Base-by-base conservation (phyloP, 2,888 invertebrate genomes). In the Eupeodes latifasciatus region DNA sequence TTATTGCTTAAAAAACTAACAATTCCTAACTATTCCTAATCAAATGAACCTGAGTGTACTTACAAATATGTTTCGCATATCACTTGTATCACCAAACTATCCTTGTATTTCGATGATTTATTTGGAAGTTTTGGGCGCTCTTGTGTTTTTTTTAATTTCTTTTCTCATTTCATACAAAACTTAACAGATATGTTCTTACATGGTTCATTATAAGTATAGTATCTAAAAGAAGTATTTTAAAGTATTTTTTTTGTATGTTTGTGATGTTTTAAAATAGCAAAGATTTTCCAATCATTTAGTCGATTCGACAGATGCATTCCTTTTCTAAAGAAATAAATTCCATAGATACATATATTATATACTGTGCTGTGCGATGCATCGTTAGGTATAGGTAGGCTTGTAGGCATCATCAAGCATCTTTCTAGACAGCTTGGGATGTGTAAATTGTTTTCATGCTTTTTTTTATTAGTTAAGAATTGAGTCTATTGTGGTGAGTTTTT, bases 291-390 rank as follows among this genome's bases (percentile, higher is more conserved):
- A 74, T 72, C 78, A 82, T 75, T 78, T 78, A 75, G 57, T 75
- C 66, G 51, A 81, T 81, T 78, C 72, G 77, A 75, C 74, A 82
- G 82, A 84, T 88, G 84, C 81, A 88, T 84, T 74, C 77, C 76
- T 51, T 67, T 80, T 80, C 77, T 61, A 77, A 36, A 59, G 55
- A 62, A 76, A 79, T 55, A 69, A 75, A 83, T 80, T 87, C 69
- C 83, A 44, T 27, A 78, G 57, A 75, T 49, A n/a, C n/a, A n/a
- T n/a, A n/a, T n/a, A n/a, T n/a, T n/a, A 49, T 49, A 47, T 7
- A 78, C 44, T 75, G 62, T 12, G 55, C 40, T 14, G 1, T 27
- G 27, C 27, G n/a, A 16, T 57, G 49, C 19, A 49, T 6, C 27
- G 7, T 5, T 55, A 19, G 55, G 47, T 27, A 5, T 40, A 40